These are phyloP conservation scores for Phalera bucephala DNA, from an alignment of 2,888 invertebrate species.

Conservation along the genomic window DNA sequence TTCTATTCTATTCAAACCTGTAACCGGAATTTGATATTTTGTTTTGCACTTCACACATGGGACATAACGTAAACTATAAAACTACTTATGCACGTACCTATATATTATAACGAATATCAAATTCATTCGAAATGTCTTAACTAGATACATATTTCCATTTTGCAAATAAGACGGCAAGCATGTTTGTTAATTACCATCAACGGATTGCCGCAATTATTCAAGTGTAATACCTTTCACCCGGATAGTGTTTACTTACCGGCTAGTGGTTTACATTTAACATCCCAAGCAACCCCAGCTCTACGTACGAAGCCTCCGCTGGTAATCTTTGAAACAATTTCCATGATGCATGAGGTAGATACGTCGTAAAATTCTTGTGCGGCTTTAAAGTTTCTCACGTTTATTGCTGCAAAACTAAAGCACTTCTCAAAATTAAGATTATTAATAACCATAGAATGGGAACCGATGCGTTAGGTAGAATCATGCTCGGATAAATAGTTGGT, in stretches of 20 bases:
- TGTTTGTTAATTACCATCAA: too few species aligned
- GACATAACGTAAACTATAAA: too few species aligned
- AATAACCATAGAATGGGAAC: constrained; percentile 16
- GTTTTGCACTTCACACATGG: too few species aligned
- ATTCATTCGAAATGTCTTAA: too few species aligned
- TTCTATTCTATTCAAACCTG: too few species aligned
- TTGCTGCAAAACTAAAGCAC: constrained; percentile 3
- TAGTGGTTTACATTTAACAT: constrained; percentile 37
- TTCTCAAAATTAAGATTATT: constrained; percentile 4
- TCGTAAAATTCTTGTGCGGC: constrained; percentile 11
- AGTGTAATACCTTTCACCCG: constrained; percentile 46
- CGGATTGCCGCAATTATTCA: constrained; percentile 61
- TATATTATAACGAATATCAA: too few species aligned
- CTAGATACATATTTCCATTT: constrained; percentile 23
- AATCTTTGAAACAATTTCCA: constrained; percentile 14
- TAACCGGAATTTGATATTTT: too few species aligned
- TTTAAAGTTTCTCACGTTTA: constrained; percentile 6
- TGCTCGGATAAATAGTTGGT: background rate
- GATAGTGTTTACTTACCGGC: constrained; percentile 34
- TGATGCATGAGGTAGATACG: constrained; percentile 15
- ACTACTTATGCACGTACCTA: too few species aligned
- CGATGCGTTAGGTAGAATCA: constrained; percentile 23
- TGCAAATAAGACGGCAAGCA: too few species aligned
- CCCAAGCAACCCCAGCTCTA: too few species aligned
- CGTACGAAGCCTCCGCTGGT: constrained; percentile 10